Evolutionary conservation across 2,888 invertebrate genomes (phyloP).

Genomic region (Cancer borealis): DNA sequence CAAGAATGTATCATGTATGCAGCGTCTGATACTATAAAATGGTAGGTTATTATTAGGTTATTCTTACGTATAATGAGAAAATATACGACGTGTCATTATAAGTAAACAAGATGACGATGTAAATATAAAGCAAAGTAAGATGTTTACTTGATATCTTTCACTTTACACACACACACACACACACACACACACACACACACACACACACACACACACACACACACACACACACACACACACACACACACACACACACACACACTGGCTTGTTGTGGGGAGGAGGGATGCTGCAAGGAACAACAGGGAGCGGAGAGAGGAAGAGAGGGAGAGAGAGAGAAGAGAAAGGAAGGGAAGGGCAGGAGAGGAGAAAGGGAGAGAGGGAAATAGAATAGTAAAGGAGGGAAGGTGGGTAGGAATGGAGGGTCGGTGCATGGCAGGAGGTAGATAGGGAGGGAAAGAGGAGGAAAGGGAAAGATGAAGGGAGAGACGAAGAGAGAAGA

Average conservation of each 20-base stretch:
- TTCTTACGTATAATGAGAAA: too few species aligned
- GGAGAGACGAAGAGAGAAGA: neutral
- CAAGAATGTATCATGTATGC: too few species aligned
- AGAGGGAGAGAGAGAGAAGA: slow-evolving; percentile 48
- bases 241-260: neutral
- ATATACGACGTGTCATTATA: too few species aligned
- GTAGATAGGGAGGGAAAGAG: neutral
- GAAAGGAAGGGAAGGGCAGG: neutral
- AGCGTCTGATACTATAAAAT: too few species aligned
- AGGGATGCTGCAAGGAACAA: slow-evolving; percentile 21
- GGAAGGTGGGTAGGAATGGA: neutral
- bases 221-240: too few species aligned
- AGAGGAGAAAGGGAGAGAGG: slow-evolving; percentile 35
- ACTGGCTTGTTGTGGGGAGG: slow-evolving; percentile 11
- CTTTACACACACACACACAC: too few species aligned
- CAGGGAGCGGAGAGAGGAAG: neutral
- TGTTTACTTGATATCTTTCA: too few species aligned
- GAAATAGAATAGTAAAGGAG: neutral
- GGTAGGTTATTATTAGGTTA: too few species aligned
- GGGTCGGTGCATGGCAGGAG: neutral
- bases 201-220: neutral
- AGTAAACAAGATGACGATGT: too few species aligned
- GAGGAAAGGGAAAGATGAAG: neutral
- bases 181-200: neutral
- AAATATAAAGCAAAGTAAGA: too few species aligned